These are phyloP conservation scores for Gastracanthus pulcherrimus DNA, from an alignment of 2,888 invertebrate genomes.

Conservation along the genomic window DNA sequence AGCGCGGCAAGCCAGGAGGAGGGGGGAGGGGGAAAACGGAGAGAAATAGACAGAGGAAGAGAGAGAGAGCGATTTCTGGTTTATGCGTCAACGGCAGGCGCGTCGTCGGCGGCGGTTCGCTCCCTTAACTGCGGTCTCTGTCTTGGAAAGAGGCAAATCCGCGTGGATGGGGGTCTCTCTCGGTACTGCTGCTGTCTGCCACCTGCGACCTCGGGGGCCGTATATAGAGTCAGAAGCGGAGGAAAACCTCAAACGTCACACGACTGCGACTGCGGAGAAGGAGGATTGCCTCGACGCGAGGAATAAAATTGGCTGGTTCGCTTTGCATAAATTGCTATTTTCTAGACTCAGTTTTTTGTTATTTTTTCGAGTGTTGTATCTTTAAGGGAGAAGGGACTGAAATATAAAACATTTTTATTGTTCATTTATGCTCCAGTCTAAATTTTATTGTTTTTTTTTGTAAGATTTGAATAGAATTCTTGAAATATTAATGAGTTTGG, in stretches of 20 bases:
- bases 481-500: too few relatives aligned
- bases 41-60: background rate
- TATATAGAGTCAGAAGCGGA: background rate
- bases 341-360: too few relatives aligned
- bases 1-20: too few relatives aligned
- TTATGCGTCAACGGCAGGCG: slow-evolving; percentile 50
- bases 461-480: background rate
- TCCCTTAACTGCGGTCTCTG: slow-evolving; percentile 28
- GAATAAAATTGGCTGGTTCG: slow-evolving; percentile 22
- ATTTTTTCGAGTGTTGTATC: background rate
- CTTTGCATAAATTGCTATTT: background rate
- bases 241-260: slow-evolving; percentile 43
- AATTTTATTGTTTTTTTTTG: background rate
- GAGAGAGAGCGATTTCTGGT: slow-evolving; percentile 32
- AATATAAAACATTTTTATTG: too few relatives aligned
- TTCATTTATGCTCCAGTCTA: too few relatives aligned
- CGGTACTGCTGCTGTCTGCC: slow-evolving; percentile 44
- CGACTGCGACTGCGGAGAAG: background rate
- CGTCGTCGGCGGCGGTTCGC: slow-evolving; percentile 40
- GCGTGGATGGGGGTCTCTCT: background rate
- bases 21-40: background rate
- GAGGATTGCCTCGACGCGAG: background rate
- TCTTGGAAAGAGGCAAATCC: slow-evolving; percentile 41
- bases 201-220: slow-evolving; percentile 34
- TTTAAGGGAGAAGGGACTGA: background rate